Base-by-base conservation (phyloP, 2,797 vertebrate species). In the Centroberyx gerrardi region DNA sequence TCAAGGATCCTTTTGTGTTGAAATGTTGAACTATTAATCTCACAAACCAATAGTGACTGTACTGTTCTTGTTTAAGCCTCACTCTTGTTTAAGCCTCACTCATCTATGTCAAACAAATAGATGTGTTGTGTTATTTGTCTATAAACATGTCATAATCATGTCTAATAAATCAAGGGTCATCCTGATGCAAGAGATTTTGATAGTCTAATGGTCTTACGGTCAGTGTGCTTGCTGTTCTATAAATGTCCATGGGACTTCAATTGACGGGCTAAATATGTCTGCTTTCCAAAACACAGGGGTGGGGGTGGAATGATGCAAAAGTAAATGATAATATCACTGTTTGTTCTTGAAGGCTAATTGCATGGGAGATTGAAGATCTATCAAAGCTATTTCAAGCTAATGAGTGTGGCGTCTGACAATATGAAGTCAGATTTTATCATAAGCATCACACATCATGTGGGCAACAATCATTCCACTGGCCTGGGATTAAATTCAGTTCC, bases 91-190 rank as follows among this genome's bases (percentile, higher is more conserved):
- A 2, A 12, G 18, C 68, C n/a, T 54, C 52, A 54, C n/a, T n/a
- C n/a, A n/a, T n/a, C n/a, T 17, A 31, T 52, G 49, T 36, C 44
- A 44, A 51, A 54, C 38, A 42, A 70, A 36, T 15, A 49, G 59
- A 80, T 60, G 56, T 18, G 44, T 38, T 17, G 49, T 52, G 74
- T 83, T 64, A 76, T 65, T 52, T 65, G 69, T 67, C 72, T 72
- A 68, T 78, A 83, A 84, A 85, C 3, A 74, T 27, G 52, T 67
- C 73, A 69, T 64, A 33, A 67, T 44, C 38, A 48, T 22, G 64
- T 7, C 53, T 62, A 15, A 44, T 76, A 66, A 82, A 70, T 66
- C 40, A 65, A 18, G 28, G 46, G 38, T 62, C 72, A 76, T 78
- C 59, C 10, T 28, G 27, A 72, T 65, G 66, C 68, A 62, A 18